Evolutionary conservation across 2,888 invertebrate genomes (phyloP).

Genomic region (Mimumesa dahlbomi): DNA sequence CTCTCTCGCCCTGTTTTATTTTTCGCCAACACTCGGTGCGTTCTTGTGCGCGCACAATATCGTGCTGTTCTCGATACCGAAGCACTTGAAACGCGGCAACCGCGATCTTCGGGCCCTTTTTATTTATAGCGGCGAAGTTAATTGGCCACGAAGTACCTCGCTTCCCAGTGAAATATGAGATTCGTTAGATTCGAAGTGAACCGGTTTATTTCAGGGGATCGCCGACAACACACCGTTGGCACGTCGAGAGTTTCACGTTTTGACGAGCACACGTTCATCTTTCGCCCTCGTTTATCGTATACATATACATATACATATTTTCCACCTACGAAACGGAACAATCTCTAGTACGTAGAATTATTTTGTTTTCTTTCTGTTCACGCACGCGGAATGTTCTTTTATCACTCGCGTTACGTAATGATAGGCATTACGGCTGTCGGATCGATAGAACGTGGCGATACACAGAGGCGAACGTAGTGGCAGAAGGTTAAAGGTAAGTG

Average conservation of each 20-base stretch:
- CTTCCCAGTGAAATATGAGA: constrained; percentile 49
- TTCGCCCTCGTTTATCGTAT: background rate
- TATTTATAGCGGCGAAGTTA: constrained; percentile 39
- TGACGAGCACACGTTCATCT: background rate
- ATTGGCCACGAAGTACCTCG: constrained; percentile 43
- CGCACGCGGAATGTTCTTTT: too few relatives aligned
- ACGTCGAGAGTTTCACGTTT: constrained; percentile 1
- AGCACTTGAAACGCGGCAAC: constrained; percentile 11
- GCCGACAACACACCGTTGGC: constrained; percentile 9
- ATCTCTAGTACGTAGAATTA: too few relatives aligned
- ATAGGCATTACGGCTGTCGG: too few relatives aligned
- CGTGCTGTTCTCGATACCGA: constrained; percentile 5
- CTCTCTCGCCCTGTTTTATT: too few relatives aligned
- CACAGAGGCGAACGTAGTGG: constrained; percentile 13
- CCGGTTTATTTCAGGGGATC: constrained; percentile 25
- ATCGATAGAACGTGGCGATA: too few relatives aligned
- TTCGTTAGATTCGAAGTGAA: constrained; percentile 38
- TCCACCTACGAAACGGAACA: too few relatives aligned
- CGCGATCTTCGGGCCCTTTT: constrained; percentile 35
- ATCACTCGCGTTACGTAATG: too few relatives aligned
- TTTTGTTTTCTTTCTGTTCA: too few relatives aligned
- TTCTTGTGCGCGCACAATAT: constrained; percentile 7
- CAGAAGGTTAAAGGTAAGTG: constrained; percentile 8
- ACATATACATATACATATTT: too few relatives aligned
- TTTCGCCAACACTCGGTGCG: constrained; percentile 3